Evolutionary conservation across 1,140 invertebrate genomes (phyloP).

Genomic region (Pemphigus obesinymphae): DNA sequence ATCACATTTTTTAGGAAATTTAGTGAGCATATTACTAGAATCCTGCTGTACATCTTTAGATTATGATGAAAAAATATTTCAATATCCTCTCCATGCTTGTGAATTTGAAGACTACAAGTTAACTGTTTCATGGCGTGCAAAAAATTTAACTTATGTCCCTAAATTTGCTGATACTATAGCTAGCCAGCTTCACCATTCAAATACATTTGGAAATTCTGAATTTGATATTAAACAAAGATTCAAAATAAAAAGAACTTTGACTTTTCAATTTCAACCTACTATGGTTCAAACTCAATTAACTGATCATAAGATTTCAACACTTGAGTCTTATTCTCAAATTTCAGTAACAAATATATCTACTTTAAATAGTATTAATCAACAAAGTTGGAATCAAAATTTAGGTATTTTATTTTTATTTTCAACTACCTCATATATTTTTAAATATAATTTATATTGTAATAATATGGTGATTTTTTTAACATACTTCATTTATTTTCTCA

Average conservation of each 20-base stretch:
- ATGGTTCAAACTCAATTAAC: not conserved
- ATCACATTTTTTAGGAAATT: conserved; percentile 10
- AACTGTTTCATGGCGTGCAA: not conserved
- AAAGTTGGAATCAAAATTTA: not conserved
- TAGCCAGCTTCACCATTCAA: not conserved
- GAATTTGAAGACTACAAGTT: conserved; percentile 17
- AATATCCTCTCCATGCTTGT: conserved; percentile 3
- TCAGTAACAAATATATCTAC: not conserved
- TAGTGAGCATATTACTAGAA: not conserved
- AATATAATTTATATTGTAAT: no score
- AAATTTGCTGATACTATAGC: not conserved
- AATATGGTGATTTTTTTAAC: no score
- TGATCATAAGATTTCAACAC: not conserved
- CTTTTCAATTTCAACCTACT: conserved; percentile 3
- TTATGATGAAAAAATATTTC: conserved; percentile 17
- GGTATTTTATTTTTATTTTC: not conserved
- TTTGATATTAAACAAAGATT: not conserved
- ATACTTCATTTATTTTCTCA: no score
- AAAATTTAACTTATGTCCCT: not conserved
- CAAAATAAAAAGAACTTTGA: not conserved
- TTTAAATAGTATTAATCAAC: not conserved
- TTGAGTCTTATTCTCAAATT: not conserved
- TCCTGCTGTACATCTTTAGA: not conserved
- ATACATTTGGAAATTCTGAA: not conserved
- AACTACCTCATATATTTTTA: no score